Conservation (phyloP, 2,888 invertebrate genomes). For the Orthosia gracilis region DNA sequence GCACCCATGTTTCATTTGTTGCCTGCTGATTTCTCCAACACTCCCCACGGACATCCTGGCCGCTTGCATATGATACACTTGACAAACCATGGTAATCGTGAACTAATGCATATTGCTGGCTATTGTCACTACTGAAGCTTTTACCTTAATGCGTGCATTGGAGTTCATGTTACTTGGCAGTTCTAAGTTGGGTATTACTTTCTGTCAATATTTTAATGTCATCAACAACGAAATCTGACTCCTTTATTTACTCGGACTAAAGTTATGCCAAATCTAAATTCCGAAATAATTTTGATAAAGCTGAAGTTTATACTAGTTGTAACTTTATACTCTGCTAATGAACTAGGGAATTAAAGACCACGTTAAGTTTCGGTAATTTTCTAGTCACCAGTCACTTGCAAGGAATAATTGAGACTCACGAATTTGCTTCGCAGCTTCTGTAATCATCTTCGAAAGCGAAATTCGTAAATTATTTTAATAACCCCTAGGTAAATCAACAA, state of each 20-base stretch:
- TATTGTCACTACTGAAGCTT: constrained; percentile 11
- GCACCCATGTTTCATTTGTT: constrained; percentile 81
- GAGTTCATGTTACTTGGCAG: no score
- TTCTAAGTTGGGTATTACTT: background rate
- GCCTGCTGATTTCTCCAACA: constrained; percentile 80
- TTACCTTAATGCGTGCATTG: constrained; percentile 24
- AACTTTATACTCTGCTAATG: background rate
- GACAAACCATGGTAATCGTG: constrained; percentile 57
- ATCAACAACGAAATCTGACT: background rate
- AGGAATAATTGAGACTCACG: constrained; percentile 2
- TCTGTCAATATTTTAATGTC: background rate
- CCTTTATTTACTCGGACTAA: background rate
- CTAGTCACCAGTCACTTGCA: background rate
- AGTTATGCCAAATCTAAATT: background rate
- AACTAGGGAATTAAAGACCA: no score
- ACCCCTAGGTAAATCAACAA: constrained; percentile 8
- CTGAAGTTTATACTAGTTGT: background rate
- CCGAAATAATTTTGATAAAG: background rate
- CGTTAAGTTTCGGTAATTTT: background rate
- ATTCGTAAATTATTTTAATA: constrained; percentile 12
- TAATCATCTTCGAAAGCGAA: constrained; percentile 1
- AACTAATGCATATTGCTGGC: constrained; percentile 22
- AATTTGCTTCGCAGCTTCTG: background rate
- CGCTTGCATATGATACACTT: constrained; percentile 66
- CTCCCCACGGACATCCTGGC: constrained; percentile 80